Evolutionary conservation across 2,888 invertebrate genomes (phyloP).

Genomic region (Parelbella ahira): DNA sequence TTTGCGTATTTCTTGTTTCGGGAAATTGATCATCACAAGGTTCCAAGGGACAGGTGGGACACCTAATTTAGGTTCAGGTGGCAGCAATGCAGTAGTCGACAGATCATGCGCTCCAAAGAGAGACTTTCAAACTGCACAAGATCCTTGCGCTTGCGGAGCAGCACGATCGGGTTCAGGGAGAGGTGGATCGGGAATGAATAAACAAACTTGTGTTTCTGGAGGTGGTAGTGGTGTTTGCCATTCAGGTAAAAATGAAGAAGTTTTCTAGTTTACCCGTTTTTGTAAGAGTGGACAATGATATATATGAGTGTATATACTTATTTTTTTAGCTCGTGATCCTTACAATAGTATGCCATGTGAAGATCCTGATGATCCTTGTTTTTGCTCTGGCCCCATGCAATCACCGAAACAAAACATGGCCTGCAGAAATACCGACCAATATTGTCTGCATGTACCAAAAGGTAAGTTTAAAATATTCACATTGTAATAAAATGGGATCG

Average conservation of each 20-base stretch:
- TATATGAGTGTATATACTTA: no score
- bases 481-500: no score
- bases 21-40: conserved; percentile 83
- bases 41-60: conserved; percentile 76
- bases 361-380: conserved; percentile 63
- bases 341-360: conserved; percentile 62
- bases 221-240: conserved; percentile 45
- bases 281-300: no score
- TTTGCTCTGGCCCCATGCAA: conserved; percentile 59
- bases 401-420: conserved; percentile 47
- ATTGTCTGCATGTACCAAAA: conserved; percentile 71
- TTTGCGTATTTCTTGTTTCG: conserved; percentile 84
- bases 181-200: conserved; percentile 21
- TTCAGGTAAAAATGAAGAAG: conserved; percentile 39
- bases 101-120: conserved; percentile 58
- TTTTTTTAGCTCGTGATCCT: conserved; percentile 46
- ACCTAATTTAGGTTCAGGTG: conserved; percentile 44
- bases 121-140: conserved; percentile 48
- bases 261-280: no score
- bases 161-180: conserved; percentile 35
- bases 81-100: conserved; percentile 44
- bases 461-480: conserved; percentile 43
- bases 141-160: conserved; percentile 64
- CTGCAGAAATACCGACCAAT: conserved; percentile 66
- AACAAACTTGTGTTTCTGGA: conserved; percentile 32